phyloP scores from a whole-genome alignment of 53 echinoderm and acorn worm genomes.

The Actinopyga echinites region DNA sequence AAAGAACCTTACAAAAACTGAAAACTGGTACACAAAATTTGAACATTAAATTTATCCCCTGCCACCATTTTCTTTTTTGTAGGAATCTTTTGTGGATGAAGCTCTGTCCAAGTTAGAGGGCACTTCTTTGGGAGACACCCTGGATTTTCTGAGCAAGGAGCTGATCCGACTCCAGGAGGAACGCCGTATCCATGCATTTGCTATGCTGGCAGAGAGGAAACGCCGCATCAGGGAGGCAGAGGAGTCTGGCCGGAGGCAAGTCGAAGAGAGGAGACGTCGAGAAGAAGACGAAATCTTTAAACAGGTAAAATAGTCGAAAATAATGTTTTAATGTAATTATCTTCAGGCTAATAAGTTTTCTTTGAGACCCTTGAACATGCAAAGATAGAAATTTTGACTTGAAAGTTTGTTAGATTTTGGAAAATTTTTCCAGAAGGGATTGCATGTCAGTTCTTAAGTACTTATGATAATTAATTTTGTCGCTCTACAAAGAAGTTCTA shows the following conservation, averaged over 20 bases:
- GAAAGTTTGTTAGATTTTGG: no score
- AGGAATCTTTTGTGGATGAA: constrained; percentile 95
- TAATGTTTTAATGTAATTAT: no score
- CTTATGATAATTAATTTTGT: no score
- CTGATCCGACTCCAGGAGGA: constrained; percentile 94
- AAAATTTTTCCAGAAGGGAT: no score
- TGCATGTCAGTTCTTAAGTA: no score
- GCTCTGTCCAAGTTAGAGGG: constrained; percentile 83
- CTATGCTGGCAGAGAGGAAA: constrained; percentile 95
- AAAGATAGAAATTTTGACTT: no score
- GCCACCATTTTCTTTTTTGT: neutral
- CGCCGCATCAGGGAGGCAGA: constrained; percentile 90
- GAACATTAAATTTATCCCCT: no score
- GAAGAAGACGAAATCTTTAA: constrained; percentile 99
- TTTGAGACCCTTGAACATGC: no score
- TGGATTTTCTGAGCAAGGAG: constrained; percentile 99
- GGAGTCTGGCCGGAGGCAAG: constrained; percentile 89
- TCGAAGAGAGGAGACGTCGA: constrained; percentile 88
- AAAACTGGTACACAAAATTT: no score
- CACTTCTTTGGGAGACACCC: constrained; percentile 76
- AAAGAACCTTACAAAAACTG: no score
- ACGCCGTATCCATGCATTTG: constrained; percentile 93
- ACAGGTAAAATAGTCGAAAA: constrained; percentile 61
- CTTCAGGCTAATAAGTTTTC: no score
- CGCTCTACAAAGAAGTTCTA: no score